Percentiles rank a stretch among this genome's conserved stretches.
Conservation (phyloP, 2,888 invertebrate species). For the Metopia argyrocephala region DNA sequence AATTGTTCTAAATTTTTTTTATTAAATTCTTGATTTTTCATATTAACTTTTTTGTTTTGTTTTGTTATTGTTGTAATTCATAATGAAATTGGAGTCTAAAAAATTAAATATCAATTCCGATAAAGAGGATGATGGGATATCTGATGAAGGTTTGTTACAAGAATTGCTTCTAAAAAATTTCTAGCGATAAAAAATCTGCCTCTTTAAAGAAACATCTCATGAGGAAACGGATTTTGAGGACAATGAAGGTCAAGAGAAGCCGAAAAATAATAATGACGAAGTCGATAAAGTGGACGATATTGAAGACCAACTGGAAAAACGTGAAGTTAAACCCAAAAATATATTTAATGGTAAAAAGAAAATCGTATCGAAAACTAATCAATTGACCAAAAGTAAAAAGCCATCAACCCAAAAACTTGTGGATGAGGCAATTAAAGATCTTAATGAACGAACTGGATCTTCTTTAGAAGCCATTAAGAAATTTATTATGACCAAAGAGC, state of each 20-base stretch:
- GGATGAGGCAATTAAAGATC: constrained; percentile 79
- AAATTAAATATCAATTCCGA: background rate
- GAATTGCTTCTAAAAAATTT: background rate
- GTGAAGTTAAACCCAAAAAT: background rate
- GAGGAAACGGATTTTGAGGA: constrained; percentile 14
- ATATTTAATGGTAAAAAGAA: constrained; percentile 21
- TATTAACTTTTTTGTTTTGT: background rate
- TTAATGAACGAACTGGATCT: constrained; percentile 82
- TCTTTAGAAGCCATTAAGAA: constrained; percentile 81
- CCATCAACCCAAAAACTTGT: constrained; percentile 80
- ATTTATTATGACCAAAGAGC: constrained; percentile 81
- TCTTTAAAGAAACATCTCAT: constrained; percentile 18
- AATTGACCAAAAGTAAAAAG: background rate
- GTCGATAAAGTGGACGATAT: constrained; percentile 21
- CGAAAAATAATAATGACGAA: constrained; percentile 42
- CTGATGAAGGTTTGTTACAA: constrained; percentile 21
- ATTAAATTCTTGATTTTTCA: background rate
- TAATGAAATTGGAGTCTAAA: background rate
- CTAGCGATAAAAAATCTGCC: background rate
- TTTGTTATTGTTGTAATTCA: background rate
- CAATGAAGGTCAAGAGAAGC: constrained; percentile 38
- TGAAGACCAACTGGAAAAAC: constrained; percentile 1
- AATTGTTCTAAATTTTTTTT: background rate
- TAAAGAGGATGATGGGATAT: constrained; percentile 28
- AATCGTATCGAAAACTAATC: constrained; percentile 6